phyloP scores from a whole-genome alignment of 2,797 vertebrate genomes.

The Urosaurus nigricauda region DNA sequence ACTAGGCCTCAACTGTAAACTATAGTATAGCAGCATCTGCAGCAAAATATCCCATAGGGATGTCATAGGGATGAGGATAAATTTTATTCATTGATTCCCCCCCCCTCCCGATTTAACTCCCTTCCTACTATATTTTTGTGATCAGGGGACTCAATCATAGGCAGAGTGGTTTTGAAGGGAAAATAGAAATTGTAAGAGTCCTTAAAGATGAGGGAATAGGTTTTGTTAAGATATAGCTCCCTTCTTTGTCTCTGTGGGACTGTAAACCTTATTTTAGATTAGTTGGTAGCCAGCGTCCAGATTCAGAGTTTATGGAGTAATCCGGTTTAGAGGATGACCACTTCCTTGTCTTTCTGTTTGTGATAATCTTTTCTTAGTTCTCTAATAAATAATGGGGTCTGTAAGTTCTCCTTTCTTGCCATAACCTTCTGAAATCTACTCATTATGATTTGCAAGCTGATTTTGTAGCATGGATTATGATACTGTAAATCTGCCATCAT shows the following conservation, averaged over 20 bases:
- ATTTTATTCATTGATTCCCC: background rate
- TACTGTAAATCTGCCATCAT: background rate
- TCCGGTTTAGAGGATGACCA: background rate
- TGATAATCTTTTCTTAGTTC: background rate
- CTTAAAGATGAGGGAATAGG: background rate
- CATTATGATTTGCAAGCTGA: background rate
- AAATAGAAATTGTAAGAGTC: background rate
- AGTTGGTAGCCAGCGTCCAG: background rate
- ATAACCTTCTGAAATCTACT: background rate
- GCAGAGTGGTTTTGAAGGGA: background rate
- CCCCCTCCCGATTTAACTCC: background rate
- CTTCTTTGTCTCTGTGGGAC: background rate
- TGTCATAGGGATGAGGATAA: background rate
- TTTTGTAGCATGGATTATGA: background rate
- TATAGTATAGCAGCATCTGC: background rate
- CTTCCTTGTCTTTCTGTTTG: background rate
- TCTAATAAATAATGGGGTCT: background rate
- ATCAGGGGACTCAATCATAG: background rate
- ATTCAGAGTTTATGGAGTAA: background rate
- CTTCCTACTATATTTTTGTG: conserved; percentile 9
- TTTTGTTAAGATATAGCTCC: background rate
- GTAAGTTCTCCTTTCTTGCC: background rate
- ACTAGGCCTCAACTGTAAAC: background rate
- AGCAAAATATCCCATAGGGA: background rate
- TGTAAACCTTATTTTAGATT: background rate